phyloP scores from a whole-genome alignment of 2,113 vertebrate species.

The Eira barbara region DNA sequence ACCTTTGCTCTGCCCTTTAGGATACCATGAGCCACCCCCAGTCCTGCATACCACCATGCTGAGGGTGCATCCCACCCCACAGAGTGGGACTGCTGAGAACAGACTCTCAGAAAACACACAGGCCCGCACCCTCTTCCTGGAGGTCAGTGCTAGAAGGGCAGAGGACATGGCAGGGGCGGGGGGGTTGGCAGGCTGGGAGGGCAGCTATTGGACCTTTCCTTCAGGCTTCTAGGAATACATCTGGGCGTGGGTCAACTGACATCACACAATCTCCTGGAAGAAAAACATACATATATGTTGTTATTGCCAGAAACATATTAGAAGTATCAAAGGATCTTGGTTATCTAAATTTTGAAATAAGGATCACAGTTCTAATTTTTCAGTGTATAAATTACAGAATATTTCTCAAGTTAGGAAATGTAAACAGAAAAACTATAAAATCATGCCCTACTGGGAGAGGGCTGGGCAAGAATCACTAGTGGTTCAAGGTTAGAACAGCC shows the following conservation, averaged over 20 bases:
- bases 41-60: slow-evolving; percentile 95
- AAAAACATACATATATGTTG: background rate
- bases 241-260: background rate
- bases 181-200: background rate
- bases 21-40: slow-evolving; percentile 94
- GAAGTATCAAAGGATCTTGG: background rate
- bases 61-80: slow-evolving; percentile 86
- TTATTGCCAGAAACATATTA: background rate
- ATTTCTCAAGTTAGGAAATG: background rate
- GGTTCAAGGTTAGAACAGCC: background rate
- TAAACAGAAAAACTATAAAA: slow-evolving; percentile 21
- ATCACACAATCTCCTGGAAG: background rate
- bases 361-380: background rate
- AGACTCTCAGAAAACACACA: slow-evolving; percentile 77
- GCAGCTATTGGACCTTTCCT: background rate
- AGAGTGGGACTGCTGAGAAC: slow-evolving; percentile 76
- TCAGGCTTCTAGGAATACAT: background rate
- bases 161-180: accelerated
- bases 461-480: background rate
- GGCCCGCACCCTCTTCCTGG: slow-evolving; percentile 58
- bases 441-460: background rate
- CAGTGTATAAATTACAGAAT: background rate
- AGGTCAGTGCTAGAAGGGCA: slow-evolving; percentile 71
- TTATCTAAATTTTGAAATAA: background rate
- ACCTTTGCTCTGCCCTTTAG: slow-evolving; percentile 71